Base-by-base conservation (phyloP, 2,888 invertebrate genomes). In the Apoda limacodes region DNA sequence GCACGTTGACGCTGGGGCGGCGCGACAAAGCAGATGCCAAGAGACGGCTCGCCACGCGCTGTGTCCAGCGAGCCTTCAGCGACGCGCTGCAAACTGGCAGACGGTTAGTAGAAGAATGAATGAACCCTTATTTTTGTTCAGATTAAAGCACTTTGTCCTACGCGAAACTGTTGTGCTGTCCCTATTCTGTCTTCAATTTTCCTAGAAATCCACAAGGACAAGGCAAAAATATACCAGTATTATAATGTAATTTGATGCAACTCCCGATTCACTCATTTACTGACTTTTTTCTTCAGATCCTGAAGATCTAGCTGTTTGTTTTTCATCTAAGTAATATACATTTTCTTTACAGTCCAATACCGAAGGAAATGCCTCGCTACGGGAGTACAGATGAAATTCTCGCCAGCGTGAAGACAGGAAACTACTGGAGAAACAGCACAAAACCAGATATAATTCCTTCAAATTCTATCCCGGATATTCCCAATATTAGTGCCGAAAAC, bases 11-110 rank as follows among this genome's bases (percentile, higher is more conserved):
- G 2, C 64, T 82, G 2, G 78, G 71, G 39, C 60, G 78, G 13
- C 59, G 83, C 1, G 80, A 82, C 31, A 82, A 82, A 38, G 67
- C 69, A 0, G 71, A 70, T 2, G 80, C 72, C 1, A 82, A 81
- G 46, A 40, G 75, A 32, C 46, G 70, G 21, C 55, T 82, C 14
- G 72, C 80, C 3, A 55, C 55, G 35, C 45, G 80, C 9, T 69
- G 70, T 23, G 75, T 76, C 11, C 46, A 72, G 1, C 69, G 57
- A 2, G 76, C 80, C 0, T 81, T 82, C 30, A 51, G 55, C 13
- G 43, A 54, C 4, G 67, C 66, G 0, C 40, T 80, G 9, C 43
- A 60, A n/a, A n/a, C n/a, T n/a, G n/a, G n/a, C n/a, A n/a, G n/a
- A n/a, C n/a, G n/a, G n/a, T n/a, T n/a, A n/a, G n/a, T n/a, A n/a